Percentiles rank a stretch among this genome's conserved stretches.
These are phyloP conservation scores for Raphicerus campestris DNA, from an alignment of 2,113 vertebrate species.

Conservation along the genomic window DNA sequence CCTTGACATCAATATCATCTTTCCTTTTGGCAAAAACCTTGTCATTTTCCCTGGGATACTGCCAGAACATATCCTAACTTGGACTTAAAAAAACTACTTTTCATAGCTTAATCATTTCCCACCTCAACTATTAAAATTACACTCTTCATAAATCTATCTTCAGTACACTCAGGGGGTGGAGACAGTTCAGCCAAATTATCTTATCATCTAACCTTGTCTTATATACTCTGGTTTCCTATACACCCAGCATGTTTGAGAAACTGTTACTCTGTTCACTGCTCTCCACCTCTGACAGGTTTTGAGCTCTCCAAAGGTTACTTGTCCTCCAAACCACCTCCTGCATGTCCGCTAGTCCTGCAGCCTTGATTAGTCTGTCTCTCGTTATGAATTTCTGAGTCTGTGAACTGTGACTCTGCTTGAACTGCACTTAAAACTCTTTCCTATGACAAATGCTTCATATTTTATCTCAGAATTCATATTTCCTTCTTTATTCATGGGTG, in stretches of 20 bases:
- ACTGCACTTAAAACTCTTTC: not conserved
- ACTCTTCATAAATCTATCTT: conserved; percentile 9
- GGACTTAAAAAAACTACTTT: not conserved
- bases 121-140: conserved; percentile 30
- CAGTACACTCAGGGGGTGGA: not conserved
- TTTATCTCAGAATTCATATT: not conserved
- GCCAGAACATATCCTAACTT: not conserved
- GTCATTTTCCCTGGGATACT: not conserved
- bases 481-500: not conserved
- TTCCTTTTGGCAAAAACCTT: not conserved
- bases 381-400: not conserved
- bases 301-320: not conserved
- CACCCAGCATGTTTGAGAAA: not conserved
- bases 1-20: not conserved
- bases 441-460: not conserved
- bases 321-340: not conserved
- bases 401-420: not conserved
- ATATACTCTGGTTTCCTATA: not conserved
- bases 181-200: not conserved
- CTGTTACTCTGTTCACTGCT: not conserved
- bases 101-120: not conserved
- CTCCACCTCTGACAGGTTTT: not conserved
- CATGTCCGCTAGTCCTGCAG: not conserved
- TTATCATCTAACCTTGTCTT: not conserved
- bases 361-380: not conserved